Conservation (phyloP, 2,888 invertebrate species). For the Meteorus colon region DNA sequence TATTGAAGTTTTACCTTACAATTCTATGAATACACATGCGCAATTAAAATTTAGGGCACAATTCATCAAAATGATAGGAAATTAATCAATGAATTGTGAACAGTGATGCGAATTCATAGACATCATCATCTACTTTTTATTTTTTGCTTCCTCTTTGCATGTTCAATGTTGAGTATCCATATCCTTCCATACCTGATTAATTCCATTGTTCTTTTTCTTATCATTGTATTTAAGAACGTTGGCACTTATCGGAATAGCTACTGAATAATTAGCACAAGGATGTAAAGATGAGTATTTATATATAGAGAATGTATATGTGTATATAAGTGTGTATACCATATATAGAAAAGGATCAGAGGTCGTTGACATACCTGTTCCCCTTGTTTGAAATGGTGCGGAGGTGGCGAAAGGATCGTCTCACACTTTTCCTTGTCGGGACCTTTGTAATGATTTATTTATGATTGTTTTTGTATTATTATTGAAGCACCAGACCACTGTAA, state of each 20-base stretch:
- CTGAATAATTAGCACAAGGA: not conserved
- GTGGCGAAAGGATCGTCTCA: constrained; percentile 12
- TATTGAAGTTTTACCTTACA: not conserved
- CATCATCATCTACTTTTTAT: not conserved
- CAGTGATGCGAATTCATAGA: not conserved
- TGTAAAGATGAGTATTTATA: not conserved
- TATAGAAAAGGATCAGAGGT: constrained; percentile 32
- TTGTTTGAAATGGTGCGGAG: constrained; percentile 19
- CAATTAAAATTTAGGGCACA: not conserved
- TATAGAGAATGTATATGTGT: not conserved
- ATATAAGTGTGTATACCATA: constrained; percentile 3
- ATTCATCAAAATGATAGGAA: not conserved
- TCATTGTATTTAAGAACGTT: not conserved
- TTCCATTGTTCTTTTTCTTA: too few relatives aligned
- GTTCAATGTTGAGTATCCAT: too few relatives aligned
- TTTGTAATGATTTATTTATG: not conserved
- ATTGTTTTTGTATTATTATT: too few relatives aligned
- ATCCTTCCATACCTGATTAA: too few relatives aligned
- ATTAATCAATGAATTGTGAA: constrained; percentile 11
- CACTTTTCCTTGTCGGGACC: not conserved
- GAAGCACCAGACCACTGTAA: too few relatives aligned
- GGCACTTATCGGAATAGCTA: not conserved
- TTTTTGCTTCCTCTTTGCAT: not conserved
- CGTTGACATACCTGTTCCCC: constrained; percentile 42
- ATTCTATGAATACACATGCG: not conserved